Base-by-base conservation (phyloP, 2,113 vertebrate genomes). In the Miniopterus natalensis region DNA sequence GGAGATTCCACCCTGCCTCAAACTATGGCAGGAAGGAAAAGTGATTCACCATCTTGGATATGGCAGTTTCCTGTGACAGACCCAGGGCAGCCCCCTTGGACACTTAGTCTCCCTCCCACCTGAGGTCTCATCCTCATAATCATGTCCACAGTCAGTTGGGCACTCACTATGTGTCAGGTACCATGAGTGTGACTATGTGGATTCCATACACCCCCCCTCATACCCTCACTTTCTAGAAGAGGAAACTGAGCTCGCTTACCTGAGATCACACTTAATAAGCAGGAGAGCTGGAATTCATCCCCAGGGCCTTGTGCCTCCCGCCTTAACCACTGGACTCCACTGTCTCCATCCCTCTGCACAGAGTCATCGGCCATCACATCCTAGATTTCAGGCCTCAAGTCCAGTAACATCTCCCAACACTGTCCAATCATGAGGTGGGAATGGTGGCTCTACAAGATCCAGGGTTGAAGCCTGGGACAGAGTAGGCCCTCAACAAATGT, bases 21-120 rank as follows among this genome's bases (percentile, higher is more conserved):
- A 0, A 23, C 74, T 14, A n/a, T n/a, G 36, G 20, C 84, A 88
- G 86, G 80, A 75, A 95, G 95, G 92, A 84, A 81, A 55, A 15
- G 36, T 79, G 95, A 96, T 68, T 97, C 92, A 77, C 29, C 11
- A 8, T 2, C 53, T 59, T 8, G 45, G 53, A 51, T 20, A 4
- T 5, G 61, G 89, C 59, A 29, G 55, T 78, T 83, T 77, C 88
- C 68, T 4, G 20, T 63, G 78, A 57, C 14, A 9, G 66, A 20
- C 49, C 42, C 77, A 61, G 88, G 29, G 29, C 12, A 53, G 29
- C 59, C 77, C 25, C 68, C 10, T 8, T 10, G n/a, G 45, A 14
- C 29, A 36, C 42, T 3, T 47, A 15, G 6, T 87, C 40, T 59
- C 47, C 83, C 10, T 0, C 89, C 83, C 59, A 53, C 51, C 25